These are phyloP conservation scores for Acanthopleura granulata DNA, from an alignment of 2,888 invertebrate species.

Conservation along the genomic window DNA sequence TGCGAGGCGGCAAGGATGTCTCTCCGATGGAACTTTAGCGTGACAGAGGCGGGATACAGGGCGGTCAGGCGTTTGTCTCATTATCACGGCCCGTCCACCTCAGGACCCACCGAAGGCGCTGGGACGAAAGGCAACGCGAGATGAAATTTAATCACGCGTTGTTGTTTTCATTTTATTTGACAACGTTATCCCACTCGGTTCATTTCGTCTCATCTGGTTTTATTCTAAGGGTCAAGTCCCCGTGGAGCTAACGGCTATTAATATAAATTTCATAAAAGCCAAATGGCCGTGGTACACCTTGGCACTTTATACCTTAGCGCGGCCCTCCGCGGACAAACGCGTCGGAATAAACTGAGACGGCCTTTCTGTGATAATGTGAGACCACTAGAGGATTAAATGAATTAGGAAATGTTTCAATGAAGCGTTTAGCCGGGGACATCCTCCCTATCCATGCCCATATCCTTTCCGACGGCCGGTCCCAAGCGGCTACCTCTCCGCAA, in stretches of 20 bases:
- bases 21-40: not conserved
- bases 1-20: not conserved
- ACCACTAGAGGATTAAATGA: slow-evolving; percentile 8
- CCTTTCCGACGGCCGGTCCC: no score
- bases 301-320: not conserved
- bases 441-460: no score
- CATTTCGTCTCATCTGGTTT: slow-evolving; percentile 12
- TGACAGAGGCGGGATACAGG: not conserved
- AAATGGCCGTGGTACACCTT: not conserved
- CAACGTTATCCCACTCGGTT: not conserved
- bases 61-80: not conserved
- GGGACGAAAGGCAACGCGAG: not conserved
- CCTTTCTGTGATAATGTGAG: not conserved
- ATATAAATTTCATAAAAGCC: slow-evolving; percentile 16
- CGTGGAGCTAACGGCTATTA: not conserved
- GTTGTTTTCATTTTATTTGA: slow-evolving; percentile 11
- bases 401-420: not conserved
- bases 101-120: not conserved
- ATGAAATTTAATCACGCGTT: slow-evolving; percentile 13
- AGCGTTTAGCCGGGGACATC: not conserved
- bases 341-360: not conserved
- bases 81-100: not conserved
- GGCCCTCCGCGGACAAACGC: not conserved
- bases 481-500: no score
- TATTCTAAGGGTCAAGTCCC: not conserved